phyloP scores from a whole-genome alignment of 2,888 invertebrate genomes.

The Cybosia mesomella region DNA sequence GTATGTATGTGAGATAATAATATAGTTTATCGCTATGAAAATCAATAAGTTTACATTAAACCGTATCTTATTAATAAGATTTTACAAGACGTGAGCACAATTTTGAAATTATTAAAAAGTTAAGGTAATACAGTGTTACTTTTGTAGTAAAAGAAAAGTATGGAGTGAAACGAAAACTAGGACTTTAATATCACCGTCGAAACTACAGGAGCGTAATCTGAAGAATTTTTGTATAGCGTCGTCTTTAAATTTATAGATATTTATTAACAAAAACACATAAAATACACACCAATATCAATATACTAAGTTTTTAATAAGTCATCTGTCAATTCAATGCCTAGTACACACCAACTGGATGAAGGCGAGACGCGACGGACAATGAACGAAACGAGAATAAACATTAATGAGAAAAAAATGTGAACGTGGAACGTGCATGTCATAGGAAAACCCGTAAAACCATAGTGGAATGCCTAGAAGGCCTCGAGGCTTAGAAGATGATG shows the following conservation, averaged over 20 bases:
- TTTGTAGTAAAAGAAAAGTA: background rate
- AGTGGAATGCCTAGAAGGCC: too few species aligned
- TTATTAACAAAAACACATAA: background rate
- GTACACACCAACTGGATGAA: background rate
- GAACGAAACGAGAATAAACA: too few species aligned
- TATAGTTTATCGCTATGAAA: background rate
- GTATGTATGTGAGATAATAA: constrained; percentile 11
- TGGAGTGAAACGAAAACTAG: background rate
- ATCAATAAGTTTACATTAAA: background rate
- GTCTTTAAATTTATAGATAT: background rate
- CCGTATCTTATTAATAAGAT: background rate
- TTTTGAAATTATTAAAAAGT: background rate
- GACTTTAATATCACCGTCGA: background rate
- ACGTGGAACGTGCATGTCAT: too few species aligned
- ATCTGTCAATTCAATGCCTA: background rate
- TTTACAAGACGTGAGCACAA: background rate
- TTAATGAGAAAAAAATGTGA: too few species aligned
- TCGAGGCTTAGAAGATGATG: too few species aligned
- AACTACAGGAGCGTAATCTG: background rate
- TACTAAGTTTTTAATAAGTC: background rate
- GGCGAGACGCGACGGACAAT: background rate
- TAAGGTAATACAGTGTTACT: background rate
- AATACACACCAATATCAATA: background rate
- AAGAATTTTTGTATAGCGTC: background rate
- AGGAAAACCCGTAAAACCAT: too few species aligned